Percentiles rank a stretch among this genome's conserved stretches.
These are phyloP conservation scores for Drosophila mojavensis DNA, from an alignment of 1,140 invertebrate species.

Conservation along the genomic window DNA sequence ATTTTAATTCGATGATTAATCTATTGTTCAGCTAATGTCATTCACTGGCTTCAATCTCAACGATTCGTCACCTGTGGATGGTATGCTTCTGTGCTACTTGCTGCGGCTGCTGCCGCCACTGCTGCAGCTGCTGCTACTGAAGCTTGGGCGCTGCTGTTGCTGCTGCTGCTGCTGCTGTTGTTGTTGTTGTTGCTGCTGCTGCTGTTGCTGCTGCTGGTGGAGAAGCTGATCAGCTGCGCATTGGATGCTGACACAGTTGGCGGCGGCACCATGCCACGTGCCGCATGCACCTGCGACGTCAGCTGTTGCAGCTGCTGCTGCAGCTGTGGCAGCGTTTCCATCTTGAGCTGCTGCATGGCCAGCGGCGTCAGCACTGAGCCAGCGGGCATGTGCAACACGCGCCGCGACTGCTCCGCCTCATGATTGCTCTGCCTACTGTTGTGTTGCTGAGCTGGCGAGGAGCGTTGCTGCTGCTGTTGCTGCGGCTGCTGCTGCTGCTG, in stretches of 20 bases:
- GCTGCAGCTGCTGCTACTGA: constrained; percentile 19
- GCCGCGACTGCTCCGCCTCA: constrained; percentile 10
- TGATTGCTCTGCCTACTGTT: constrained; percentile 46
- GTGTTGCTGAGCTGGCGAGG: constrained; percentile 56
- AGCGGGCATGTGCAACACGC: constrained; percentile 34
- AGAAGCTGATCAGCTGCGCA: constrained; percentile 29
- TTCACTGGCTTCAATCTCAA: neutral
- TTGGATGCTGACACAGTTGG: constrained; percentile 81
- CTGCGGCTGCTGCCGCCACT: constrained; percentile 53
- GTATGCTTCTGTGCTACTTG: constrained; percentile 89
- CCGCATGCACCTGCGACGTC: constrained; percentile 62
- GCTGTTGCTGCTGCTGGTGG: constrained; percentile 22
- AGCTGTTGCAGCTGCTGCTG: constrained; percentile 82
- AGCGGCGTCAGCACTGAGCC: constrained; percentile 40
- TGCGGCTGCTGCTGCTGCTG: constrained; percentile 51
- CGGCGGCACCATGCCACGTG: constrained; percentile 14
- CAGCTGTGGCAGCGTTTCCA: constrained; percentile 71
- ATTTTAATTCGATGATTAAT: neutral
- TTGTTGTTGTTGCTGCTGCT: neutral
- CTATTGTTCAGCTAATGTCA: neutral
- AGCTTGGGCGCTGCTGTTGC: neutral
- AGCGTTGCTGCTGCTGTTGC: constrained; percentile 56
- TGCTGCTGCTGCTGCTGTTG: neutral
- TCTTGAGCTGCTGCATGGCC: constrained; percentile 69
- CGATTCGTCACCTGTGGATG: constrained; percentile 88